Evolutionary conservation across 2,888 invertebrate species (phyloP).

Genomic region (Rotaria magnacalcarata): DNA sequence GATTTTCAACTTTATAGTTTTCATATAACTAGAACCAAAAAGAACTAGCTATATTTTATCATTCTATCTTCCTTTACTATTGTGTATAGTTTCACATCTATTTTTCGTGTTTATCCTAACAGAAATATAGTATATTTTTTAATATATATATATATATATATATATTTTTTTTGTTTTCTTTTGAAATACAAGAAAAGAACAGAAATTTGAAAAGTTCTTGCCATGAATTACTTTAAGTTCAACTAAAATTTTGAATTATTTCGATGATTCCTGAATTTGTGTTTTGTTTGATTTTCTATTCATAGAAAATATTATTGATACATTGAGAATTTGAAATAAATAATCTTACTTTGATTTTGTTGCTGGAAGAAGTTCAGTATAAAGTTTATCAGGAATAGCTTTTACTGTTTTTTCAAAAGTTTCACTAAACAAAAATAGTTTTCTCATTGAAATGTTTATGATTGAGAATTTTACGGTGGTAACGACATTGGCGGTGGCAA

Average conservation of each 20-base stretch:
- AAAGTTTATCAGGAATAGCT: slow-evolving; percentile 11
- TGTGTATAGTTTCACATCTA: neutral
- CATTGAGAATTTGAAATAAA: neutral
- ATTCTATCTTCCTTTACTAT: neutral
- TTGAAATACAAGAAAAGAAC: neutral
- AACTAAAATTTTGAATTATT: neutral
- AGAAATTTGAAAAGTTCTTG: too few species aligned
- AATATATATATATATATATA: neutral
- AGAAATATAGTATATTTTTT: neutral
- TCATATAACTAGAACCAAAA: neutral
- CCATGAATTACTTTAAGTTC: too few species aligned
- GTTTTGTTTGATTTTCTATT: neutral
- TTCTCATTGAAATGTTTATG: too few species aligned
- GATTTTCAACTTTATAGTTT: neutral
- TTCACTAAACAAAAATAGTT: neutral
- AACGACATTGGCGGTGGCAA: neutral
- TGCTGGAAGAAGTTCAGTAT: neutral
- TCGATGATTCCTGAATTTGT: neutral
- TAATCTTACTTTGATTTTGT: neutral
- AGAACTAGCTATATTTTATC: neutral
- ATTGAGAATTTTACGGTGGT: neutral
- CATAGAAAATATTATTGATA: neutral
- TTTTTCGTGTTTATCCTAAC: neutral
- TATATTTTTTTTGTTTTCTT: neutral
- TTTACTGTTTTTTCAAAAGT: slow-evolving; percentile 20